Base-by-base conservation (phyloP, 2,888 invertebrate genomes). In the Apamea sordens region DNA sequence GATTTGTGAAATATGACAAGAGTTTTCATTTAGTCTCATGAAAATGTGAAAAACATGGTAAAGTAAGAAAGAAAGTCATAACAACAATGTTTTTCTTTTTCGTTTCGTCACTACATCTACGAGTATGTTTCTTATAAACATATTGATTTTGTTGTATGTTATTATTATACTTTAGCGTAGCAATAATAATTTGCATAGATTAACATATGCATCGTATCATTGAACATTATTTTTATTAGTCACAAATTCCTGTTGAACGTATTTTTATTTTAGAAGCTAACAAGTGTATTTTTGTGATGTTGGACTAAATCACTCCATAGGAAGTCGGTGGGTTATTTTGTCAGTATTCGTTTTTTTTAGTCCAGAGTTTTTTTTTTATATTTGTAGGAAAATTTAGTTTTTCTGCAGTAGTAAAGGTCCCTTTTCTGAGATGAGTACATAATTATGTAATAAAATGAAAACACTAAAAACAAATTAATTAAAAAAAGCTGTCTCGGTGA, bases 151-250 rank as follows among this genome's bases (percentile, higher is more conserved):
- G 47, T 13, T 47, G 47, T 47, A 15, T 15, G 15, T 47, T 47
- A 15, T 5, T 47, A 47, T 47, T 47, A 32, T 32, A 63, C 28
- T 61, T 32, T 63, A 18, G 18, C 18, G 2, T 5, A 44, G 13
- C 59, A n/a, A n/a, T 64, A 64, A 50, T 32, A 41, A 56, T 63
- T 69, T 69, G 44, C 36, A 74, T 64, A 69, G 28, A 74, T n/a
- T 28, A 47, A 56, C 13, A 7, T 53, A 36, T 80, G 44, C 18
- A 73, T 68, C 67, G 61, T 47, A 68, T 28, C 10, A 47, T 24
- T 56, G 32, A 56, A 44, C 10, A 56, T 44, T 73, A 10, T 32
- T 13, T 53, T 24, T 10, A 28, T 67, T 61, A 61, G n/a, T 15
- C 21, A 50, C 24, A 32, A 64, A 44, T 44, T 47, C 28, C 10